A percentile compares a stretch with the other conserved stretches of the same genome.
phyloP scores from a whole-genome alignment of 2,797 vertebrate species.

The Hozukius guyotensis region DNA sequence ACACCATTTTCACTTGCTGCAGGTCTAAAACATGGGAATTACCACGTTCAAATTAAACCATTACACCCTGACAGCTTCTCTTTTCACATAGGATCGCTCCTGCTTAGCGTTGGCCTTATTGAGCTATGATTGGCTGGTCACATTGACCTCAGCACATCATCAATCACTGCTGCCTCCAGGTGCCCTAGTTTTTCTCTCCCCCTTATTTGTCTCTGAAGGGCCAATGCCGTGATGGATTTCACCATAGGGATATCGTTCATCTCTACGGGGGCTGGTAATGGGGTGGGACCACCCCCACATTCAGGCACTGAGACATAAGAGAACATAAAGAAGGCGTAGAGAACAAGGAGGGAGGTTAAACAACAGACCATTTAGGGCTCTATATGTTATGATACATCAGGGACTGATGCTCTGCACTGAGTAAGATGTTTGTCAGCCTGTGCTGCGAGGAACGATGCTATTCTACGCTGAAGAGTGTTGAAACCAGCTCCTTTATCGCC shows the following conservation, averaged over 20 bases:
- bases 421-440: constrained; percentile 49
- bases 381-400: constrained; percentile 47
- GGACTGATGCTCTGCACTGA: constrained; percentile 38
- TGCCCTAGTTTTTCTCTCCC: constrained; percentile 41
- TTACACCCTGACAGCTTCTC: constrained; percentile 19
- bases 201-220: constrained; percentile 65
- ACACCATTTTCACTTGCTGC: constrained; percentile 8
- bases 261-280: constrained; percentile 58
- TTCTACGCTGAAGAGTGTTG: constrained; percentile 17
- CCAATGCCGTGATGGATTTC: constrained; percentile 67
- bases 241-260: constrained; percentile 63
- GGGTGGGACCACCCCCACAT: constrained; percentile 53
- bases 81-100: constrained; percentile 21
- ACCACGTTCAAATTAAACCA: constrained; percentile 26
- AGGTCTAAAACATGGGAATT: constrained; percentile 15
- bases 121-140: constrained; percentile 77
- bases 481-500: constrained; percentile 30
- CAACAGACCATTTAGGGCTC: constrained; percentile 34
- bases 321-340: constrained; percentile 14
- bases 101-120: constrained; percentile 64
- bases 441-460: neutral
- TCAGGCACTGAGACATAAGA: constrained; percentile 37
- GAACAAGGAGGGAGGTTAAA: constrained; percentile 41
- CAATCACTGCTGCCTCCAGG: constrained; percentile 69
- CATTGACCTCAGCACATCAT: constrained; percentile 70